A percentile compares a stretch with the other conserved stretches of the same genome.
These are phyloP conservation scores for Ramphastos sulfuratus DNA, from an alignment of 2,113 vertebrate genomes.

Conservation along the genomic window DNA sequence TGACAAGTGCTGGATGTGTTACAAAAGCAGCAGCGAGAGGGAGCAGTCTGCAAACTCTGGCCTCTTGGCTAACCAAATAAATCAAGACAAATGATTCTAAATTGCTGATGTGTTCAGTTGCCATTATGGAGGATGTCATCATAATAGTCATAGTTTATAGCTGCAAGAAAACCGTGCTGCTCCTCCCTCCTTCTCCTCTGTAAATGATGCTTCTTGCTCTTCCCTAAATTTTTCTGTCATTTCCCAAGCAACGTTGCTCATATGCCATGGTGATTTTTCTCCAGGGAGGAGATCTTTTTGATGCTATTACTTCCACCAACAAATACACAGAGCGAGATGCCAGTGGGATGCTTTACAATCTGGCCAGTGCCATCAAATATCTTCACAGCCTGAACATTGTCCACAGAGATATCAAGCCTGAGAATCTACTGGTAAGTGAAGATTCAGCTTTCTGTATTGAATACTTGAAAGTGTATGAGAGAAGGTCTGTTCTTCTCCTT, in stretches of 20 bases:
- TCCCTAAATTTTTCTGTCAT: neutral
- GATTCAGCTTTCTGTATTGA: neutral
- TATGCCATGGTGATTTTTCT: constrained; percentile 25
- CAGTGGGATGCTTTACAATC: constrained; percentile 96
- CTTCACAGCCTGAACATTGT: constrained; percentile 96
- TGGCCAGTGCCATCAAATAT: constrained; percentile 97
- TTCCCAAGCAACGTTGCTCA: constrained; percentile 8
- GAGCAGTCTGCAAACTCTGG: neutral
- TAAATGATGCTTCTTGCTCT: neutral
- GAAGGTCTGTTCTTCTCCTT: neutral
- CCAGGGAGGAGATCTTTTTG: constrained; percentile 97
- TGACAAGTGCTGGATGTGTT: neutral
- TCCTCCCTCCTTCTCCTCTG: neutral
- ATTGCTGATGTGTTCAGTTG: neutral
- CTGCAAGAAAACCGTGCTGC: neutral
- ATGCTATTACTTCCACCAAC: constrained; percentile 97
- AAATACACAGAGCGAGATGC: constrained; percentile 98
- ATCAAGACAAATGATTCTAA: neutral
- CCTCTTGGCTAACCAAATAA: neutral
- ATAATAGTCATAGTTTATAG: neutral
- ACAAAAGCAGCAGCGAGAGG: neutral
- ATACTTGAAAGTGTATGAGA: neutral
- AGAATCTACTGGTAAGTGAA: constrained; percentile 92
- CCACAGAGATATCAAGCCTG: constrained; percentile 97
- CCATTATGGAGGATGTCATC: neutral